Base-by-base conservation (phyloP, 35 echinoderm and acorn worm genomes). In the Eucidaris tribuloides region DNA sequence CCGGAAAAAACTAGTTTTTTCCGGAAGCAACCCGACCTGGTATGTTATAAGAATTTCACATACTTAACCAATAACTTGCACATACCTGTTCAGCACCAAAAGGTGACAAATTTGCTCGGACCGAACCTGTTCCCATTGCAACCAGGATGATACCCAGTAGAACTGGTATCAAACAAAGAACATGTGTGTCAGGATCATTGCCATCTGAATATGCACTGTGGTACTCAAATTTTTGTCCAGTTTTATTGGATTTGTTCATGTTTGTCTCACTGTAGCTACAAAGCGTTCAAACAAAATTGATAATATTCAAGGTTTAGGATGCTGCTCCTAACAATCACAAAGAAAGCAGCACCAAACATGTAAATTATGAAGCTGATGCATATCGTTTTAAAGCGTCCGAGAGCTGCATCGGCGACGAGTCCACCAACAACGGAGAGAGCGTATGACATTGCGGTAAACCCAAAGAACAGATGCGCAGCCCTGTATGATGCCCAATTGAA, bases 1-100 rank as follows among this genome's bases (percentile, higher is more conserved):
- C n/a, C n/a, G n/a, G n/a, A n/a, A n/a, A n/a, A n/a, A n/a, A n/a
- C n/a, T n/a, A n/a, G n/a, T n/a, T n/a, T n/a, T n/a, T n/a, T n/a
- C n/a, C n/a, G n/a, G n/a, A n/a, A n/a, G n/a, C n/a, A n/a, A n/a
- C n/a, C n/a, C n/a, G n/a, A n/a, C n/a, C n/a, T n/a, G n/a, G n/a
- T n/a, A n/a, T n/a, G n/a, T n/a, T n/a, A n/a, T n/a, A n/a, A n/a
- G n/a, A n/a, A n/a, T n/a, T n/a, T n/a, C n/a, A n/a, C n/a, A n/a
- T n/a, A n/a, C n/a, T n/a, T n/a, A n/a, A n/a, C n/a, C n/a, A n/a
- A n/a, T n/a, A n/a, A n/a, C n/a, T n/a, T n/a, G n/a, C n/a, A 72
- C 79, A 32, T 57, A 96, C 93, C 88, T 96, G 93, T 61, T 96
- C 93, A 76, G 82, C 93, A 45, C 93, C 93, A 83, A 96, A 96